Percentiles rank a stretch among this genome's conserved stretches.
Conservation (phyloP, 2,797 vertebrate species). For the Chiloscyllium punctatum region DNA sequence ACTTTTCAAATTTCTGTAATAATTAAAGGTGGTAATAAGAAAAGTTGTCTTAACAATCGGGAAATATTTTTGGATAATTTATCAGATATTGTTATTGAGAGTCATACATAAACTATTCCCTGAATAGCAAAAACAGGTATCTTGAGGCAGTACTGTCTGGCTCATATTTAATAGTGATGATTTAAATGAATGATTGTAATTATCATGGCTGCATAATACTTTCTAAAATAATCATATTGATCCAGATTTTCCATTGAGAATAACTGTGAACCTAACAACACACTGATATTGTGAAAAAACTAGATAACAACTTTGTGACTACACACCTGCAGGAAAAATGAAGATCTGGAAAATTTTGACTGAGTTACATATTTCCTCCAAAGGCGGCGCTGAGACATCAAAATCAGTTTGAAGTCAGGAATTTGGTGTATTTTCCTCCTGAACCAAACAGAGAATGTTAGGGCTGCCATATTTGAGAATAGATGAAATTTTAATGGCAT, state of each 20-base stretch:
- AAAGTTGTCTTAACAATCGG: neutral
- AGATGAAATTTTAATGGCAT: neutral
- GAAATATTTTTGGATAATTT: neutral
- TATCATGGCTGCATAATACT: neutral
- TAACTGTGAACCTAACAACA: neutral
- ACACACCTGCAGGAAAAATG: neutral
- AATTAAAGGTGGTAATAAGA: neutral
- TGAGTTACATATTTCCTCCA: neutral
- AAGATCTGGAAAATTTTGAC: neutral
- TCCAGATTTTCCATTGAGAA: neutral
- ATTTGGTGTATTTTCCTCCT: neutral
- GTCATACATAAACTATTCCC: neutral
- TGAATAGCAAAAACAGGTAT: neutral
- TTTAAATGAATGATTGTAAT: neutral
- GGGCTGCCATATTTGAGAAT: too few species aligned
- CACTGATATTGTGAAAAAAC: neutral
- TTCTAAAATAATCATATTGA: neutral
- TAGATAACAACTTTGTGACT: neutral
- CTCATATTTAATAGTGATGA: neutral
- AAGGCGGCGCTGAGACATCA: neutral
- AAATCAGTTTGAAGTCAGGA: neutral
- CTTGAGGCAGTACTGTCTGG: neutral
- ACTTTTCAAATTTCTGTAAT: neutral
- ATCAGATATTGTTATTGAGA: neutral
- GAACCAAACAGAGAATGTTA: neutral